Base-by-base conservation (phyloP, 1,140 invertebrate species). In the Heliothis subflexa region DNA sequence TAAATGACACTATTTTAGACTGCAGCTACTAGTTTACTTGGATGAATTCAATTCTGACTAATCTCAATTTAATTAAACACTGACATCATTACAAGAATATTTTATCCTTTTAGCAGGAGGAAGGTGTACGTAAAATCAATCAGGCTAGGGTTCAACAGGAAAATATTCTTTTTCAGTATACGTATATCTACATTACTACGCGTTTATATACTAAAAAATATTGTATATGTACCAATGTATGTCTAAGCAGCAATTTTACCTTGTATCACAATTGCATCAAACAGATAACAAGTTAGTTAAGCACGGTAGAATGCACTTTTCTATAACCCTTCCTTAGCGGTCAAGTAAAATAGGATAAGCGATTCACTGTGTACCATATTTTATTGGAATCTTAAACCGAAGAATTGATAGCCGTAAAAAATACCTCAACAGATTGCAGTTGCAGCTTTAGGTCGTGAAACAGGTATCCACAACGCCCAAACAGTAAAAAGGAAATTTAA, bases 401-500 rank as follows among this genome's bases (percentile, higher is more conserved):
- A 62, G 14, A 13, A 68, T 68, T 5, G 9, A 49, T 14, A 28
- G 14, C 11, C 33, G 13, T 12, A 59, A 59, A 68, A 49, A 70
- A 52, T 70, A 70, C 66, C 66, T 70, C 47, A 52, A 52, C 66
- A 52, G 10, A 70, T 28, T 70, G 66, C 45, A 70, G 47, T 50
- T 50, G 47, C 47, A 13, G 66, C 66, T 52, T 12, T 52, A 52
- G 50, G 12, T 25, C 47, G 66, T 28, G 50, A 21, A 52, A 28
- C 55, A 16, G 33, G 28, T 66, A 52, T 71, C 45, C 68, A 71
- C 28, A 40, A 54, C 68, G 54, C 16, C 68, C 13, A 74, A 57
- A 14, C 18, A 10, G 55, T 74, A 12, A 10, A 40, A 21, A 49
- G 45, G 40, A 21, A 59, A 73, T 59, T 59, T 54, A 73, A 57